Percentiles rank a stretch among this genome's conserved stretches.
phyloP scores from a whole-genome alignment of 2,797 vertebrate genomes.

The Molossus alvarezi region DNA sequence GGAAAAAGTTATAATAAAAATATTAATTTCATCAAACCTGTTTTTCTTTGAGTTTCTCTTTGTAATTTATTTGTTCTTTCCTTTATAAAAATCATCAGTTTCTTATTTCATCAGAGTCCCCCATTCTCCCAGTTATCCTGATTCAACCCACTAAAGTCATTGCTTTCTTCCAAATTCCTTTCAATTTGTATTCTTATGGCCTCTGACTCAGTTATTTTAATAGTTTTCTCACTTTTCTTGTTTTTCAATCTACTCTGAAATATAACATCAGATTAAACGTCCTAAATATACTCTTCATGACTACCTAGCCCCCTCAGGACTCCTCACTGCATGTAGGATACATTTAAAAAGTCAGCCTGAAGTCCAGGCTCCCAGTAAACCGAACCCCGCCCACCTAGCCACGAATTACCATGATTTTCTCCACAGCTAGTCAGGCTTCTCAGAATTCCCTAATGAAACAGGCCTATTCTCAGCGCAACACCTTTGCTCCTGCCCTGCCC shows the following conservation, averaged over 20 bases:
- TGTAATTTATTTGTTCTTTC: slow-evolving; percentile 5
- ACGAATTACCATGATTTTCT: neutral
- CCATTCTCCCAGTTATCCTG: slow-evolving; percentile 11
- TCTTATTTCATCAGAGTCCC: neutral
- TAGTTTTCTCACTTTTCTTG: neutral
- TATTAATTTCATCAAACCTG: neutral
- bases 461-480: neutral
- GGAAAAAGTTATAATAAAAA: slow-evolving; percentile 22
- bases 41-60: slow-evolving; percentile 59
- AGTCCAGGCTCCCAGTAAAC: neutral
- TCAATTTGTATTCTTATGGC: neutral
- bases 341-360: neutral
- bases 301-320: neutral
- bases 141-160: neutral
- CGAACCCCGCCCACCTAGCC: neutral
- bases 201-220: slow-evolving; percentile 10
- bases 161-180: slow-evolving; percentile 53
- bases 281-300: slow-evolving; percentile 38
- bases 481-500: neutral
- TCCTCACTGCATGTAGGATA: neutral
- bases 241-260: slow-evolving; percentile 32
- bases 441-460: neutral
- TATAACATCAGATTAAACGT: slow-evolving; percentile 42
- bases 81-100: slow-evolving; percentile 21
- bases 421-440: neutral